Percentiles rank a stretch among this genome's conserved stretches.
Evolutionary conservation across 2,888 invertebrate genomes (phyloP).

Genomic region (Neoitamus cyanurus): DNA sequence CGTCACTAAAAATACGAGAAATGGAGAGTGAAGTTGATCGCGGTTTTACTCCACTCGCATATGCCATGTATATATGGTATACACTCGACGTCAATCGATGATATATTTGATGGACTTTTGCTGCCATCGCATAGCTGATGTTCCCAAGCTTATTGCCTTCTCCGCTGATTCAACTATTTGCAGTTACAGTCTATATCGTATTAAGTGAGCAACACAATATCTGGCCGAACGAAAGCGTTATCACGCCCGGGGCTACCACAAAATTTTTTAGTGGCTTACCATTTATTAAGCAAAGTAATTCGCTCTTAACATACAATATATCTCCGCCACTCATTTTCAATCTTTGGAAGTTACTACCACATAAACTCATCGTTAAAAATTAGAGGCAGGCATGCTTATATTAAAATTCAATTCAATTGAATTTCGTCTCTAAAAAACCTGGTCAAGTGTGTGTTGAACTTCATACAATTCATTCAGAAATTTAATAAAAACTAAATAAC

Average conservation of each 20-base stretch:
- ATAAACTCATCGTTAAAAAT: too few relatives aligned
- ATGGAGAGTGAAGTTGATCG: constrained; percentile 32
- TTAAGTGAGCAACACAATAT: background rate
- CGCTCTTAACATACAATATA: too few relatives aligned
- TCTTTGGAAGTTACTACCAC: too few relatives aligned
- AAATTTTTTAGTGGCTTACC: background rate
- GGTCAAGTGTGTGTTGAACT: too few relatives aligned
- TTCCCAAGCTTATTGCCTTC: background rate
- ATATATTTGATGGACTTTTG: background rate
- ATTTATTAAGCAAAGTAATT: too few relatives aligned
- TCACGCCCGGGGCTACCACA: background rate
- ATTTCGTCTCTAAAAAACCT: too few relatives aligned
- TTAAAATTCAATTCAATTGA: too few relatives aligned
- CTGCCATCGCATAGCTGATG: background rate
- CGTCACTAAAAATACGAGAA: constrained; percentile 12
- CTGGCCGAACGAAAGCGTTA: background rate
- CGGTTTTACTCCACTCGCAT: background rate
- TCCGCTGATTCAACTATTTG: background rate
- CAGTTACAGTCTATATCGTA: background rate
- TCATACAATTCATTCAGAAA: too few relatives aligned
- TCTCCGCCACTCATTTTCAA: too few relatives aligned
- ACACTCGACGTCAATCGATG: constrained; percentile 14
- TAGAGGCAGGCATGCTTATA: too few relatives aligned
- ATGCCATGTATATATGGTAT: background rate
- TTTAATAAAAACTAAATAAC: too few relatives aligned